phyloP scores from a whole-genome alignment of 2,888 invertebrate species.

The Hololepta plana region DNA sequence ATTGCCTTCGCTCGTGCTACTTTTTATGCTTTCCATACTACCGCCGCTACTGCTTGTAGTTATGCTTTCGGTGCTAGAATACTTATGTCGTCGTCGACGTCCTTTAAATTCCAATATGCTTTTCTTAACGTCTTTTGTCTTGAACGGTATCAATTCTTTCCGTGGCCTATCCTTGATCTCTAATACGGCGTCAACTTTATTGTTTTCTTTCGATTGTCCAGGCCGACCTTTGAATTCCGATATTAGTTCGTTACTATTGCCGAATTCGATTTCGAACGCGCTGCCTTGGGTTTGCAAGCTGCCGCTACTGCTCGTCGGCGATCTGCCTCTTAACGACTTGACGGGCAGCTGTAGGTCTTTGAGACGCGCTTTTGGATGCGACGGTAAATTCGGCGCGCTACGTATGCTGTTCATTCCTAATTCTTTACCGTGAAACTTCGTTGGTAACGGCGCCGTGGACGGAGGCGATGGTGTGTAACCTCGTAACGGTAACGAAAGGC shows the following conservation, averaged over 20 bases:
- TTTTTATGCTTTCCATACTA: slow-evolving; percentile 73
- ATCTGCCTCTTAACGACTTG: slow-evolving; percentile 44
- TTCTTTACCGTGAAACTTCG: slow-evolving; percentile 51
- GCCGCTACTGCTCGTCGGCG: slow-evolving; percentile 39
- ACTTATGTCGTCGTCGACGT: slow-evolving; percentile 41
- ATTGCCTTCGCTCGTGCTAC: slow-evolving; percentile 76
- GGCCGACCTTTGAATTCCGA: slow-evolving; percentile 38
- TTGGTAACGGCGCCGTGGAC: slow-evolving; percentile 66
- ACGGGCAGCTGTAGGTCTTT: slow-evolving; percentile 59
- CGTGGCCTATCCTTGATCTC: slow-evolving; percentile 55
- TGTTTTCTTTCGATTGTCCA: slow-evolving; percentile 33
- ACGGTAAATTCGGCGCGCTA: slow-evolving; percentile 62
- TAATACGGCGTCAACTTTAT: slow-evolving; percentile 35
- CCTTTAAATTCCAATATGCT: slow-evolving; percentile 37
- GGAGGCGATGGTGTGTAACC: slow-evolving; percentile 70
- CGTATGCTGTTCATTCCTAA: slow-evolving; percentile 57
- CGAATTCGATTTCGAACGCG: slow-evolving; percentile 22
- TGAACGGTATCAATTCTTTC: slow-evolving; percentile 20
- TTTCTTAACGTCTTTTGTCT: slow-evolving; percentile 18
- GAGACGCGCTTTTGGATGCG: slow-evolving; percentile 44
- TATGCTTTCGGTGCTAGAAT: slow-evolving; percentile 73
- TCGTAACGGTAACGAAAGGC: slow-evolving; percentile 40
- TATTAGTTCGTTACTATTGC: slow-evolving; percentile 23
- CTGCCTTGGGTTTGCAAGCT: slow-evolving; percentile 25
- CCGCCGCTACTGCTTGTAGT: slow-evolving; percentile 75